These are phyloP conservation scores for Crax fasciolata DNA, from an alignment of 2,797 vertebrate species.

Conservation along the genomic window DNA sequence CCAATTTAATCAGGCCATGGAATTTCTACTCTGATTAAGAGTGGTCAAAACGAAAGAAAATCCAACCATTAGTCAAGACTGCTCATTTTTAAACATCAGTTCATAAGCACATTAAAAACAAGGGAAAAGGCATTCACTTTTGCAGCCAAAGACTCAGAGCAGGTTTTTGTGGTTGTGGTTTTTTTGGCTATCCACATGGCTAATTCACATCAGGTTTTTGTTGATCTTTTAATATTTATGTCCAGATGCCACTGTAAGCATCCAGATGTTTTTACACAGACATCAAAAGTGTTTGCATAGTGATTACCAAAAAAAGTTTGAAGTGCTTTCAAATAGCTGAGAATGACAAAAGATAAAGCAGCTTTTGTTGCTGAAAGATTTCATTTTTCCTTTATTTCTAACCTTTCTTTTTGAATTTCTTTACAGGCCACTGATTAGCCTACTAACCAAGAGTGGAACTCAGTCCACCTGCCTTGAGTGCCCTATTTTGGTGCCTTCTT, in stretches of 20 bases:
- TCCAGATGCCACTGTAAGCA: slow-evolving; percentile 58
- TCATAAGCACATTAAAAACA: background rate
- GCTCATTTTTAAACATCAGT: background rate
- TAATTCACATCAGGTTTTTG: slow-evolving; percentile 43
- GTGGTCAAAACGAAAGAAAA: slow-evolving; percentile 1
- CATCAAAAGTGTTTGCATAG: slow-evolving; percentile 58
- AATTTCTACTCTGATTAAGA: background rate
- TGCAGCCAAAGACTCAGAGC: background rate
- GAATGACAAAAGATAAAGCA: background rate
- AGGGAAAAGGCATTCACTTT: background rate
- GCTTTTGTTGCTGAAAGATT: background rate
- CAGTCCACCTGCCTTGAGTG: background rate
- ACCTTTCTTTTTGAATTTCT: background rate
- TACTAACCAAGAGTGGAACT: background rate
- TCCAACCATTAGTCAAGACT: background rate
- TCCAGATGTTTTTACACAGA: slow-evolving; percentile 67
- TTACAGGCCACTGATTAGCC: background rate
- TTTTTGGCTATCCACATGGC: slow-evolving; percentile 39
- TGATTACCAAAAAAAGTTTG: slow-evolving; percentile 41
- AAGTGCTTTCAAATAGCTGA: slow-evolving; percentile 33
- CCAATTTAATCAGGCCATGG: background rate
- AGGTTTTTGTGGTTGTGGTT: slow-evolving; percentile 27
- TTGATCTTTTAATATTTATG: slow-evolving; percentile 72
- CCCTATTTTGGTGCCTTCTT: background rate
- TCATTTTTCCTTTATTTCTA: background rate